Evolutionary conservation across 1,140 invertebrate genomes (phyloP), one percentile per base, ranked within the genome.

Genomic region (Papilio dardanus): DNA sequence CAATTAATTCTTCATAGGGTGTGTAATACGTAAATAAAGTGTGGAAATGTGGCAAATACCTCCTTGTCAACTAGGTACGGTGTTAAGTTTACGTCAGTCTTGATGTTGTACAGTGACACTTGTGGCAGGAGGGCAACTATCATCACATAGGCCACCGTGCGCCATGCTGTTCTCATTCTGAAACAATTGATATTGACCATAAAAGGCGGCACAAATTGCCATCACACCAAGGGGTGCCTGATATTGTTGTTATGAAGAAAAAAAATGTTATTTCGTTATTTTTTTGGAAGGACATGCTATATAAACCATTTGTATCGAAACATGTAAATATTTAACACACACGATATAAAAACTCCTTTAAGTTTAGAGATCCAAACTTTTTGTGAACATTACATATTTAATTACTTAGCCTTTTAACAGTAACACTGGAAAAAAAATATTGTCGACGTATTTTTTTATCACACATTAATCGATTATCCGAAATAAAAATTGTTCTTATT

Each of bases 111-210:
- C 12, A 73, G 46, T 2, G 71, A 50, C 31, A 58, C 50, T 35
- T 73, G 5, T 19, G 71, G 71, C 31, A 73, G 71, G 24, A 73
- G n/a, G 33, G 50, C 50, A n/a, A 73, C 14, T 33, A 58, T 24
- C 71, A 73, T 35, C 12, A 73, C 30, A 21, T 35, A 73, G 35
- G 33, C 50, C 28, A 54, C 6, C 7, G 33, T 31, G 28, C 46
- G 33, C 71, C 71, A 73, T 50, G 71, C 50, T 73, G 71, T 19
- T 33, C 30, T 73, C 71, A 73, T 73, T 73, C 71, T 73, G 71
- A 73, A 73, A 73, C 46, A 73, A 35, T 30, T 66, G 65, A 66
- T 35, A 35, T 30, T 21, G 30, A 66, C 6, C 16, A 30, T 62
- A 62, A 62, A 62, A 62, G 3, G 16, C 24, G 30, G 16, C 6